A percentile compares a stretch with the other conserved stretches of the same genome.
phyloP scores from a whole-genome alignment of 2,888 invertebrate species.

The Notodonta dromedarius region DNA sequence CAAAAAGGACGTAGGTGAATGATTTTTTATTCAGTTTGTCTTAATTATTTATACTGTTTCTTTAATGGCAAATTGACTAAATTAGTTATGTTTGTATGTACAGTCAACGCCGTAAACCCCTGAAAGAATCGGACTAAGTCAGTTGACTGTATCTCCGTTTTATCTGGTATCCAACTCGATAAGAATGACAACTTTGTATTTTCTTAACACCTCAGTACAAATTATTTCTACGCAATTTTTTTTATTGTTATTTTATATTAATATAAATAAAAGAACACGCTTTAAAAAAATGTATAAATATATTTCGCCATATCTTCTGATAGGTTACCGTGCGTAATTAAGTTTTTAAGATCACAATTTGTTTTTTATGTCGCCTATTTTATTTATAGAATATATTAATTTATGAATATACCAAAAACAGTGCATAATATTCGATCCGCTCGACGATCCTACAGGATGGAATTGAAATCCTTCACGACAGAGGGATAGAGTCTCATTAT shows the following conservation, averaged over 20 bases:
- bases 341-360: slow-evolving; percentile 3
- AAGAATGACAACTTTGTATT: slow-evolving; percentile 19
- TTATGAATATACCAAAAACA: slow-evolving; percentile 31
- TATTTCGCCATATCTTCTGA: slow-evolving; percentile 36
- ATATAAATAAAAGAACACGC: slow-evolving; percentile 5
- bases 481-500: slow-evolving; percentile 65
- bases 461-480: slow-evolving; percentile 24
- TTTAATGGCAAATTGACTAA: too few relatives aligned
- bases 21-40: too few relatives aligned
- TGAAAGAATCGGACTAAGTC: background rate
- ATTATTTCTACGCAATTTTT: slow-evolving; percentile 41
- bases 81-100: background rate
- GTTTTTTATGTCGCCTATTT: slow-evolving; percentile 13
- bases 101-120: background rate
- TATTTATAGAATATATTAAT: slow-evolving; percentile 22
- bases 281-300: slow-evolving; percentile 18
- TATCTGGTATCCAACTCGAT: slow-evolving; percentile 1
- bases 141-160: background rate
- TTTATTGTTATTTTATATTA: slow-evolving; percentile 9
- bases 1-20: too few relatives aligned
- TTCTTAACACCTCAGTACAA: slow-evolving; percentile 54
- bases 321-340: slow-evolving; percentile 20
- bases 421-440: slow-evolving; percentile 13
- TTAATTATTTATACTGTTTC: too few relatives aligned
- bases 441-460: slow-evolving; percentile 14